phyloP scores from a whole-genome alignment of 2,888 invertebrate genomes.

The Nomada fucata region DNA sequence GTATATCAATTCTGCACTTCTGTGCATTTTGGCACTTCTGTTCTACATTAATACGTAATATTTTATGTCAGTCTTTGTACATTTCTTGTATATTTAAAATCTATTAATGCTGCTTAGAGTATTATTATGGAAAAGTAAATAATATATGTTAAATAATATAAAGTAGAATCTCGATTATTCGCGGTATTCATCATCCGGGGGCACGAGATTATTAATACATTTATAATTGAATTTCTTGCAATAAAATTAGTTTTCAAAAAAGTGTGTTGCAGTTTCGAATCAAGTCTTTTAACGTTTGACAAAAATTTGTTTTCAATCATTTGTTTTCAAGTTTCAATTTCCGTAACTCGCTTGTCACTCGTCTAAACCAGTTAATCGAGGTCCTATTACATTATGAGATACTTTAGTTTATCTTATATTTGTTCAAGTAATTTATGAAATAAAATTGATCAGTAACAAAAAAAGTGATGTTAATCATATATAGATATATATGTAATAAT shows the following conservation, averaged over 20 bases:
- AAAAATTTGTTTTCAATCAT: too few relatives aligned
- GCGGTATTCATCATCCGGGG: too few relatives aligned
- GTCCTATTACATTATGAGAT: neutral
- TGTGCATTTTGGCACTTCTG: slow-evolving; percentile 63
- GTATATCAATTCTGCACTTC: slow-evolving; percentile 31
- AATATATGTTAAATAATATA: slow-evolving; percentile 10
- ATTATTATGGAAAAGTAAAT: neutral
- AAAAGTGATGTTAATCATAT: slow-evolving; percentile 20
- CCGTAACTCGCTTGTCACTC: too few relatives aligned
- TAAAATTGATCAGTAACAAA: slow-evolving; percentile 19
- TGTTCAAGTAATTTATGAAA: slow-evolving; percentile 2
- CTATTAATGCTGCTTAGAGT: slow-evolving; percentile 7
- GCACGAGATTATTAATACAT: too few relatives aligned
- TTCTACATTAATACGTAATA: slow-evolving; percentile 41
- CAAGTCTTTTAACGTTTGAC: too few relatives aligned
- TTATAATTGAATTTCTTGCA: too few relatives aligned
- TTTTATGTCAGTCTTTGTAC: slow-evolving; percentile 66
- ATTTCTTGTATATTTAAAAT: slow-evolving; percentile 31
- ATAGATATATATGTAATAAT: slow-evolving; percentile 35
- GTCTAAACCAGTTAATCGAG: too few relatives aligned
- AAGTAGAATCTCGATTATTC: too few relatives aligned
- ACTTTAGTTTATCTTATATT: slow-evolving; percentile 14
- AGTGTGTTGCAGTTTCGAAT: too few relatives aligned
- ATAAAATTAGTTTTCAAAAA: too few relatives aligned
- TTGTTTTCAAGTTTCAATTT: too few relatives aligned